Conservation (phyloP, 1,140 invertebrate genomes). For the Scylla paramamosain region DNA sequence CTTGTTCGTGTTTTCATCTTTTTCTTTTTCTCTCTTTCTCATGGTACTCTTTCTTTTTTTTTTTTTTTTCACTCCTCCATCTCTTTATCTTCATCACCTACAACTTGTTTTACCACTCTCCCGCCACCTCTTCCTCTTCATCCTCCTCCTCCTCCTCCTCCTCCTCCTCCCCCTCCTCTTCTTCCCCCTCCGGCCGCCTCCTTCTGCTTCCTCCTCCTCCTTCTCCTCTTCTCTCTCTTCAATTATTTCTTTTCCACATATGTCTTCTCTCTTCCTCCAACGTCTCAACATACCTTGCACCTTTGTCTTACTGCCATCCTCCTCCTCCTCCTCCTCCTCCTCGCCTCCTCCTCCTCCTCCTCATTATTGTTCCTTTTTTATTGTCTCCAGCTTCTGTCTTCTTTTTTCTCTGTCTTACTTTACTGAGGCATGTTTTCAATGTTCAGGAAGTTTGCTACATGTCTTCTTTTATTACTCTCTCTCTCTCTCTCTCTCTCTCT, state of each 20-base stretch:
- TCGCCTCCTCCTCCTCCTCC: not conserved
- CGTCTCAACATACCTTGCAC: no score
- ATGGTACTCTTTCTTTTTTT: not conserved
- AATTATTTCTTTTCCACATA: not conserved
- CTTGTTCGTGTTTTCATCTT: not conserved
- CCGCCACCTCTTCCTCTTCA: no score
- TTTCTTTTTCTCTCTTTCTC: not conserved
- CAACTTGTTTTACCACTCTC: no score
- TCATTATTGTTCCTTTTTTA: not conserved
- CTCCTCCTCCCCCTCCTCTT: no score
- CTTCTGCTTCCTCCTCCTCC: not conserved
- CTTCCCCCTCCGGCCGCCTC: no score
- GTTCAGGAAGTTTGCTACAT: no score
- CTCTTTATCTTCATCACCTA: not conserved
- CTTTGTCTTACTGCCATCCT: not conserved
- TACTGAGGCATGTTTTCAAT: no score
- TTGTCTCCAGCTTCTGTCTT: not conserved
- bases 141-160: no score
- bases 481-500: constrained; percentile 8
- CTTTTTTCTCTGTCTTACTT: not conserved
- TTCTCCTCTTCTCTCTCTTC: not conserved
- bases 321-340: not conserved
- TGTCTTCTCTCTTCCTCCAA: no score
- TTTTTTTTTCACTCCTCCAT: not conserved
- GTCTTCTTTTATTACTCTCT: no score